Evolutionary conservation across 2,797 vertebrate species (phyloP).

Genomic region (Coccyzus lansbergi): DNA sequence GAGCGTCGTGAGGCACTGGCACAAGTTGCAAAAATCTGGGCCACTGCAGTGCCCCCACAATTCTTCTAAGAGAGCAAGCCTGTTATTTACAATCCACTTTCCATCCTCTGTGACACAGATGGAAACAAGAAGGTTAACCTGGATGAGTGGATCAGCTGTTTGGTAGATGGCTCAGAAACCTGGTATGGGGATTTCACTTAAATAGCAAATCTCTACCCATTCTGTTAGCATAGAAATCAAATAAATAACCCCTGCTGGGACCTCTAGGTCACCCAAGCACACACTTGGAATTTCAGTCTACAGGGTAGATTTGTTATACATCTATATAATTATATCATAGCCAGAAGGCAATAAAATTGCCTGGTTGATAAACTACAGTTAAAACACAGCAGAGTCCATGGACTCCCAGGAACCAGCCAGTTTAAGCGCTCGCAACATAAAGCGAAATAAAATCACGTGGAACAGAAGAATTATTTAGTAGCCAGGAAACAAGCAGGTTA

Average conservation of each 20-base stretch:
- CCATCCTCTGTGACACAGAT: conserved; percentile 72
- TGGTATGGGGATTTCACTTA: conserved; percentile 76
- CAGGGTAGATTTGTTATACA: not conserved
- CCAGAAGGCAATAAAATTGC: not conserved
- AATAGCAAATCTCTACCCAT: conserved; percentile 54
- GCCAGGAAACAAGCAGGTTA: not conserved
- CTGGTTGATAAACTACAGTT: not conserved
- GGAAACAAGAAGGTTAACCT: conserved; percentile 81
- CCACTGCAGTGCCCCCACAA: not conserved
- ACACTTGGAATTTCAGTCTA: not conserved
- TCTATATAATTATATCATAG: not conserved
- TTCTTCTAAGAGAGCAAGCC: not conserved
- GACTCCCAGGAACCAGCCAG: not conserved
- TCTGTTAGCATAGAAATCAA: not conserved
- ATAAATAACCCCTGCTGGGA: not conserved
- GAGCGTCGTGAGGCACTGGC: no score
- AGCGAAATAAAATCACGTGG: not conserved
- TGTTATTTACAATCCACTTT: not conserved
- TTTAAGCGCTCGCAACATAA: not conserved
- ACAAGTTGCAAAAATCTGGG: not conserved
- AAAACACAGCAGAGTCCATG: not conserved
- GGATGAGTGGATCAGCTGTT: conserved; percentile 78
- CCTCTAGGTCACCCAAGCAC: not conserved
- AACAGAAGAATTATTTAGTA: not conserved
- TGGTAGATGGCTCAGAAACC: conserved; percentile 77